Base-by-base conservation (phyloP, 2,888 invertebrate genomes). In the Drosophila paucipuncta region DNA sequence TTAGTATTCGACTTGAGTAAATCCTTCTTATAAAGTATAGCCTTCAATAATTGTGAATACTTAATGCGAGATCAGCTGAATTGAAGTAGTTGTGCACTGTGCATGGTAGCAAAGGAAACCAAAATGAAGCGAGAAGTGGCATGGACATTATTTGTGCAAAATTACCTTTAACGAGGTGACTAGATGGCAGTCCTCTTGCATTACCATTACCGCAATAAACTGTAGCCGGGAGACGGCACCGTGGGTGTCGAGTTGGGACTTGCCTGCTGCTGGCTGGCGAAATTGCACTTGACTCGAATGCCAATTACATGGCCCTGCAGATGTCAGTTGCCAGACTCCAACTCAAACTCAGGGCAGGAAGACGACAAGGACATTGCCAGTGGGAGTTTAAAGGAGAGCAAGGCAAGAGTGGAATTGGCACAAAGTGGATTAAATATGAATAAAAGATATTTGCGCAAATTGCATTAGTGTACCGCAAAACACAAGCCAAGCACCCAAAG, bases 81-180 rank as follows among this genome's bases (percentile, higher is more conserved):
- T 7, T 25, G 2, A 47, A 9, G 47, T 25, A 47, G 7, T 47
- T 25, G 16, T 47, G 47, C 47, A 47, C 47, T 39, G 39, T 11
- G 50, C 28, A n/a, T 13, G 28, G 4, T 65, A 47, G 64, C 61
- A 54, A 65, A 61, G 60, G 64, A n/a, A 68, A 58, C 47, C 39
- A 30, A 49, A 58, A 64, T 18, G 22, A 37, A 61, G 53, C 54
- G 65, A 64, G 68, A 74, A 72, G 76, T 83, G 84, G 78, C 89
- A 78, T 83, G 80, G 86, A 80, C 85, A 85, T 87, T 87, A 87
- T 87, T 87, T 87, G 87, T 83, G 89, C 83, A 89, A 89, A 89
- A 89, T 89, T 89, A 89, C 87, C 90, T 90, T 84, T 87, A 89
- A 90, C 85, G 89, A 90, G 87, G 85, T 90, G 89, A 81, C 85